Evolutionary conservation across 2,113 vertebrate genomes (phyloP).

Genomic region (Dasypus novemcinctus): DNA sequence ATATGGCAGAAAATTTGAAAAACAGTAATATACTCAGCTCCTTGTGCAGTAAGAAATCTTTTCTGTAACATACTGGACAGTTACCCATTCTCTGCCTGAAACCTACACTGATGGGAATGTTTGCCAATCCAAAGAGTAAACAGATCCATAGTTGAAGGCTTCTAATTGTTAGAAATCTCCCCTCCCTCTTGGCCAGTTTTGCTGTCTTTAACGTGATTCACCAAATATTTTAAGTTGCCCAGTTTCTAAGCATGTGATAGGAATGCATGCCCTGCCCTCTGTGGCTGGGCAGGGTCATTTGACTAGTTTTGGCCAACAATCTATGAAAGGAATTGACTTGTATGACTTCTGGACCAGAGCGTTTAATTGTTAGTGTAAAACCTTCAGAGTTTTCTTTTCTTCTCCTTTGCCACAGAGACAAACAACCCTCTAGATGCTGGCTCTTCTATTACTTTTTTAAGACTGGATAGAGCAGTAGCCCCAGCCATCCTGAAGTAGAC

Average conservation of each 20-base stretch:
- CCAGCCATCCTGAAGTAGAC: neutral
- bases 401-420: neutral
- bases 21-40: neutral
- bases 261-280: neutral
- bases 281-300: neutral
- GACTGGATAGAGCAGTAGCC: neutral
- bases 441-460: neutral
- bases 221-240: neutral
- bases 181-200: neutral
- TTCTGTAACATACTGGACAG: neutral
- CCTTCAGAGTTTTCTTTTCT: neutral
- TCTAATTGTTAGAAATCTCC: neutral
- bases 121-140: neutral
- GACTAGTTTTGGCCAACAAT: neutral
- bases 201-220: neutral
- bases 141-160: neutral
- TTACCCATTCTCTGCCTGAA: neutral
- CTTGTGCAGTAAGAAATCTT: neutral
- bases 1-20: neutral
- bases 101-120: neutral
- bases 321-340: neutral
- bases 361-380: neutral
- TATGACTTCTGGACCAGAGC: neutral
- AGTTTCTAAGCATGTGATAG: neutral
- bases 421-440: neutral